A percentile compares a stretch with the other conserved stretches of the same genome.
phyloP scores from a whole-genome alignment of 2,888 invertebrate species.

The Tachina lurida region DNA sequence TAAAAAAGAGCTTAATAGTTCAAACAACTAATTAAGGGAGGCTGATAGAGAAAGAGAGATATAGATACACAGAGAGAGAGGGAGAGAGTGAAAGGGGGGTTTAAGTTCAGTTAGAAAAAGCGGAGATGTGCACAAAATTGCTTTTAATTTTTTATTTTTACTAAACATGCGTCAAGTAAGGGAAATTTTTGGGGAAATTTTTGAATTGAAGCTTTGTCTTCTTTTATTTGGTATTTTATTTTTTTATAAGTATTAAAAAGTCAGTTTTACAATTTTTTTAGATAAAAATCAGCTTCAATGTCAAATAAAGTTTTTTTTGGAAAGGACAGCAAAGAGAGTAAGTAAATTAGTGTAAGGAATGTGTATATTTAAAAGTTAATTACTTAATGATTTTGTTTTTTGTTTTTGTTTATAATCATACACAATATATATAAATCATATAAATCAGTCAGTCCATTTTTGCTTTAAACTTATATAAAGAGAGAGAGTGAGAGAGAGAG shows the following conservation, averaged over 20 bases:
- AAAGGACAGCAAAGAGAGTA: slow-evolving; percentile 6
- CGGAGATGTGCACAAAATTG: slow-evolving; percentile 51
- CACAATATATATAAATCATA: slow-evolving; percentile 50
- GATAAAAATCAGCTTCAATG: slow-evolving; percentile 66
- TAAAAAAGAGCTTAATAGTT: slow-evolving; percentile 62
- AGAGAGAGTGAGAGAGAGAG: not conserved
- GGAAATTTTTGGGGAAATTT: not conserved
- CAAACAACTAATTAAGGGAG: slow-evolving; percentile 39
- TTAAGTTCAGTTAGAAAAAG: not conserved
- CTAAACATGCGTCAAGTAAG: slow-evolving; percentile 66
- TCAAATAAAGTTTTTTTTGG: not conserved
- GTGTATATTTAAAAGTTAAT: slow-evolving; percentile 58
- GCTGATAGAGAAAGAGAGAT: slow-evolving; percentile 54
- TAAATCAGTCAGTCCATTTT: slow-evolving; percentile 70
- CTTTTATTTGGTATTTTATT: slow-evolving; percentile 61
- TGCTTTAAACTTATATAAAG: slow-evolving; percentile 69
- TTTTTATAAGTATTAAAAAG: slow-evolving; percentile 32
- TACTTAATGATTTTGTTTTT: slow-evolving; percentile 65
- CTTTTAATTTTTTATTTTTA: slow-evolving; percentile 11
- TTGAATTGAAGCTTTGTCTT: slow-evolving; percentile 67
- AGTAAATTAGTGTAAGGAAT: slow-evolving; percentile 56
- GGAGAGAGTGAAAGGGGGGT: slow-evolving; percentile 43
- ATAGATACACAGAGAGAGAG: slow-evolving; percentile 58
- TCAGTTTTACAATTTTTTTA: slow-evolving; percentile 35
- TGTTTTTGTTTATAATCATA: slow-evolving; percentile 46